Conservation (phyloP, 2,797 vertebrate species). For the Galago senegalensis region DNA sequence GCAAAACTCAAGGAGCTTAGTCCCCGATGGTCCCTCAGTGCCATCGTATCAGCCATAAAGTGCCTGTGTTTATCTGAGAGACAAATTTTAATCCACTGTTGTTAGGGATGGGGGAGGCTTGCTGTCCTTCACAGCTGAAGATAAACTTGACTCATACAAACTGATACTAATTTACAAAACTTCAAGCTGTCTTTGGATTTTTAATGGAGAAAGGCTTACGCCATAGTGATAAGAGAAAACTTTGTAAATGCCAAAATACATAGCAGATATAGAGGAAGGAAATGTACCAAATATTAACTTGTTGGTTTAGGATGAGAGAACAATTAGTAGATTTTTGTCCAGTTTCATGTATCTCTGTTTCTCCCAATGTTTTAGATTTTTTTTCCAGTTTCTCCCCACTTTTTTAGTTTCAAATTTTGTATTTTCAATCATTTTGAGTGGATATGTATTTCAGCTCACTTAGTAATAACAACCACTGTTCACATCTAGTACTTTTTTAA, state of each 20-base stretch:
- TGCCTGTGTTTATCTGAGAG: conserved; percentile 6
- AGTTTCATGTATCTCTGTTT: conserved; percentile 16
- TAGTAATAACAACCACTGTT: not conserved
- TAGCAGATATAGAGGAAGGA: not conserved
- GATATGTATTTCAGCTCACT: not conserved
- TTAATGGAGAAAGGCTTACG: not conserved
- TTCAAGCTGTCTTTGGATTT: not conserved
- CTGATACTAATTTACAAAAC: not conserved
- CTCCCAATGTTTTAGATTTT: not conserved
- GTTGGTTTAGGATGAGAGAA: not conserved
- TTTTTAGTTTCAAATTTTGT: conserved; percentile 7
- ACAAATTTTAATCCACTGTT: conserved; percentile 12
- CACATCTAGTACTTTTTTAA: not conserved
- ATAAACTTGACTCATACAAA: conserved; percentile 58
- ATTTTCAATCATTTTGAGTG: not conserved
- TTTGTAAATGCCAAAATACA: not conserved
- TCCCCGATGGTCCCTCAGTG: not conserved
- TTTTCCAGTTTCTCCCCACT: not conserved
- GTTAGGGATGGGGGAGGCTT: not conserved
- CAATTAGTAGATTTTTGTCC: not conserved
- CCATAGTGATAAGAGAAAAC: not conserved
- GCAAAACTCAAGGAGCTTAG: not conserved
- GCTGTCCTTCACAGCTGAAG: conserved; percentile 14
- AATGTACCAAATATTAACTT: not conserved
- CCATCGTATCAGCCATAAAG: not conserved